Conservation (phyloP, 2,888 invertebrate genomes). For the Latrodectus hesperus region DNA sequence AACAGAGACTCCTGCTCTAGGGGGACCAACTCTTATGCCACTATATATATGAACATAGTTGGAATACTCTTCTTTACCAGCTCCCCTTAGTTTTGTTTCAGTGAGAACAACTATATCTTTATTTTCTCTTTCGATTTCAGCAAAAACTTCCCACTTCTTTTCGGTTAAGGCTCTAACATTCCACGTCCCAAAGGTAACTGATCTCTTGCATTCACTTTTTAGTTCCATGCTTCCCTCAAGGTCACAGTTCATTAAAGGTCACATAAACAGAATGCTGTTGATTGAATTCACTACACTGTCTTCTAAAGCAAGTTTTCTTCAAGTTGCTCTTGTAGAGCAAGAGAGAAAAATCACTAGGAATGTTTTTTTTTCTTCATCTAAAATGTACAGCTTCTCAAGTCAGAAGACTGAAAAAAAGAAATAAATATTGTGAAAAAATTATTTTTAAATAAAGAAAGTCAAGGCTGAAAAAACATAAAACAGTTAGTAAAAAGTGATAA, state of each 20-base stretch:
- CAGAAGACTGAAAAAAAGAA: no score
- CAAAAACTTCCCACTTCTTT: conserved; percentile 13
- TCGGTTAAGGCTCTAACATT: conserved; percentile 21
- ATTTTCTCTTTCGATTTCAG: conserved; percentile 39
- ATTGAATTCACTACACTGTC: conserved; percentile 33
- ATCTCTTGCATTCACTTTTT: background rate
- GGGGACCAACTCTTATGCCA: conserved; percentile 4
- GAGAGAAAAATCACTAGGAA: no score
- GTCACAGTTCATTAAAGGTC: background rate
- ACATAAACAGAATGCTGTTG: conserved; percentile 9
- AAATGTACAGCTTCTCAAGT: no score
- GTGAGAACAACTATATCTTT: conserved; percentile 37
- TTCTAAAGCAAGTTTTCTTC: no score
- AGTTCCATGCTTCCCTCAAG: background rate
- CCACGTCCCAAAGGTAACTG: conserved; percentile 23
- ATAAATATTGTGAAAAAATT: no score
- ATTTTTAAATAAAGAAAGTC: no score
- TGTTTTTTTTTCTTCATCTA: no score
- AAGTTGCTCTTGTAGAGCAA: no score
- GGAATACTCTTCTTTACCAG: conserved; percentile 1
- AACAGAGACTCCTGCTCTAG: conserved; percentile 36
- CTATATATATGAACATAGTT: conserved; percentile 35
- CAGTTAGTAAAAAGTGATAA: no score
- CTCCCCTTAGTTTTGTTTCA: conserved; percentile 36
- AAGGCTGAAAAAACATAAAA: no score